Evolutionary conservation across 2,888 invertebrate genomes (phyloP), one percentile per base, ranked within the genome.

Genomic region (Epirrhoe tristata): DNA sequence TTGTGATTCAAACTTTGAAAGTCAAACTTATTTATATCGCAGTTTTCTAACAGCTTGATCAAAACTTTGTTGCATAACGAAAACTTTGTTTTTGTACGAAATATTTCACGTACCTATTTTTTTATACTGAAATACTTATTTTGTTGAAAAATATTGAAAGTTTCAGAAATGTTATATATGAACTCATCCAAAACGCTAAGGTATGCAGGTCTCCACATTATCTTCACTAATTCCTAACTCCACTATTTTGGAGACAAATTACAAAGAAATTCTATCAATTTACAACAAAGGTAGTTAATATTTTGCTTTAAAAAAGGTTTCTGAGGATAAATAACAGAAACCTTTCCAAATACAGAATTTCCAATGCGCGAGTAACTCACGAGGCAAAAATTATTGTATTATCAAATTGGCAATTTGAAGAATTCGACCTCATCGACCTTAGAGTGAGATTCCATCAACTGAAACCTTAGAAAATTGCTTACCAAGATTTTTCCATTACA

Each of bases 401-500:
- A 43, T 8, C 39, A 39, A 52, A 52, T 51, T 48, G 24, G 14
- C 24, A 32, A 48, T 12, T 58, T 34, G 53, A 16, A 48, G 36
- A 55, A 67, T 59, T 63, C 56, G 51, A 63, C 59, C 58, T 12
- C 12, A 55, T 24, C 17, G 55, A 16, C 14, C 55, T 7, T 8
- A 56, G 32, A 64, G 43, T 60, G 59, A 52, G 57, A 58, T 68
- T 58, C 54, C 64, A 61, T 61, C 36, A 58, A 61, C 7, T 64
- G 67, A 68, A 68, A 68, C 61, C 58, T 61, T 55, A 64, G 46
- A 3, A 64, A 61, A 63, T 59, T 52, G 63, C 46, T 56, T 67
- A 57, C 43, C 53, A 58, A 55, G 63, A 51, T 59, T 66, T 43
- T 67, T 63, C 34, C 53, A 64, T 62, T 59, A 60, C 66, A 57